Conservation (phyloP, 2,797 vertebrate genomes). For the Clarias laeviceps region DNA sequence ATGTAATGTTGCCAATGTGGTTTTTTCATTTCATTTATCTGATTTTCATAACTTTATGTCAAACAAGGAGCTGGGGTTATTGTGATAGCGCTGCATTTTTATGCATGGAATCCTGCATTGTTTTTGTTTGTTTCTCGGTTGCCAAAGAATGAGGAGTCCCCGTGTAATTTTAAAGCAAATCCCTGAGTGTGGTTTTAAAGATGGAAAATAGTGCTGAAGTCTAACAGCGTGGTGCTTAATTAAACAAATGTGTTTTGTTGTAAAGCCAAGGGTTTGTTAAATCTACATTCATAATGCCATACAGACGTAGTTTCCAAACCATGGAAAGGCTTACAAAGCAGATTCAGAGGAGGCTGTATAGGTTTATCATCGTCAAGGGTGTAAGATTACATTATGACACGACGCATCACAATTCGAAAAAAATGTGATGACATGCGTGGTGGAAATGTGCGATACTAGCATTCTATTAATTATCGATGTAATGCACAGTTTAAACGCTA, state of each 20-base stretch:
- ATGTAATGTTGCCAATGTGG: neutral
- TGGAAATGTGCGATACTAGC: neutral
- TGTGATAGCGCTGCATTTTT: slow-evolving; percentile 11
- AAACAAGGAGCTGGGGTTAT: neutral
- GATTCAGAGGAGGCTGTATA: slow-evolving; percentile 39
- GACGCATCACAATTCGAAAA: neutral
- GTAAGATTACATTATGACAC: neutral
- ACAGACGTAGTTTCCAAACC: slow-evolving; percentile 55
- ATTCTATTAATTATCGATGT: neutral
- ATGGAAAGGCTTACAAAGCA: slow-evolving; percentile 27
- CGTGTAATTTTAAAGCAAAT: slow-evolving; percentile 60
- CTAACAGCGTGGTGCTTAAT: slow-evolving; percentile 57
- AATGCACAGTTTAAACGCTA: neutral
- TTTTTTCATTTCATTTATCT: neutral
- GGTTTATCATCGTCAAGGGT: slow-evolving; percentile 48
- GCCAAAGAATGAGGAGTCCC: slow-evolving; percentile 56
- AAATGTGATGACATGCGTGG: neutral
- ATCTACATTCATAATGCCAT: slow-evolving; percentile 58
- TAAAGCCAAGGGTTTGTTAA: slow-evolving; percentile 37
- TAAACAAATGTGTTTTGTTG: slow-evolving; percentile 56
- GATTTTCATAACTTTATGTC: slow-evolving; percentile 1
- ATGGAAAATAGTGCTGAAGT: slow-evolving; percentile 61
- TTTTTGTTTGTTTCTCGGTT: slow-evolving; percentile 44
- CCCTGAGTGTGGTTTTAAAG: slow-evolving; percentile 64
- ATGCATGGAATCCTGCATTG: slow-evolving; percentile 21